Conservation (phyloP, 2,113 vertebrate species). For the Ammospiza caudacuta region DNA sequence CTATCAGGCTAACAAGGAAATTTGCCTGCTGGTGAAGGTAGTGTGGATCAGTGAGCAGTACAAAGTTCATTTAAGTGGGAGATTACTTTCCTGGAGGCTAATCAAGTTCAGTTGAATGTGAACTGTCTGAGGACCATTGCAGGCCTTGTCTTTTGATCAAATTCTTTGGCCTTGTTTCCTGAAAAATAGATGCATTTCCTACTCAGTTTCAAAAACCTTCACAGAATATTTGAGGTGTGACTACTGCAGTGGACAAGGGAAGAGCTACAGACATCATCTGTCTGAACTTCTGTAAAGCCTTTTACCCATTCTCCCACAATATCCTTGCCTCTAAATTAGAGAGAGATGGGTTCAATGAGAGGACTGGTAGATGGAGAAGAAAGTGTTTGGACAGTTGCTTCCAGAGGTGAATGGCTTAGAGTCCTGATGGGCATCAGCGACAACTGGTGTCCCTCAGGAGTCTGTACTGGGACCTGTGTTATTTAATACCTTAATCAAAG, state of each 20-base stretch:
- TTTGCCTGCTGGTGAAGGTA: slow-evolving; percentile 9
- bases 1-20: background rate
- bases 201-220: background rate
- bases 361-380: background rate
- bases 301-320: background rate
- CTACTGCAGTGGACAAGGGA: background rate
- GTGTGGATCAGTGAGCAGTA: background rate
- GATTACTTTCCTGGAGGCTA: background rate
- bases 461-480: background rate
- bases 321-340: background rate
- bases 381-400: background rate
- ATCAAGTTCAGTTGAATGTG: background rate
- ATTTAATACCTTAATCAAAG: background rate
- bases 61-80: background rate
- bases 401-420: background rate
- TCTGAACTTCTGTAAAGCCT: background rate
- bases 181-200: background rate
- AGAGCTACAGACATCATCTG: background rate
- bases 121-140: background rate
- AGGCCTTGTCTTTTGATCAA: background rate
- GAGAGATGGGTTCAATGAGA: background rate
- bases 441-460: background rate
- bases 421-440: background rate
- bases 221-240: background rate
- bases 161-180: background rate